Percentiles rank a stretch among this genome's conserved stretches.
phyloP scores from a whole-genome alignment of 23 tunicate genomes.

The Ciona savignyi region DNA sequence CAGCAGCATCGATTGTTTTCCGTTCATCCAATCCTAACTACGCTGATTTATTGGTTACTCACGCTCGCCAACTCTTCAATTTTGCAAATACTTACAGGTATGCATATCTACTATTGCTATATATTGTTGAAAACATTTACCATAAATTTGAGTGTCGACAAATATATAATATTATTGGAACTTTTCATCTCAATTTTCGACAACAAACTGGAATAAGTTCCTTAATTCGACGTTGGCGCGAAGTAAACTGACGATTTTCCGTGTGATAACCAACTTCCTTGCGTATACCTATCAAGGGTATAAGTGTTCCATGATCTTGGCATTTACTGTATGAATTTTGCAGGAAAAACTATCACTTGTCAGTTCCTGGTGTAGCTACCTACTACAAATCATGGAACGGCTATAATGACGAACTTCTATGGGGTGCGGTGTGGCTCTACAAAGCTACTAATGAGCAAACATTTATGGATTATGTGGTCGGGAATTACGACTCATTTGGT shows the following conservation, averaged over 20 bases:
- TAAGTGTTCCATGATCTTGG: neutral
- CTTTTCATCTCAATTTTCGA: too few species aligned
- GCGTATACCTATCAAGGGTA: neutral
- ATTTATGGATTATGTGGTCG: constrained; percentile 10
- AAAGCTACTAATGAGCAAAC: constrained; percentile 4
- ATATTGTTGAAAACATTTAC: too few species aligned
- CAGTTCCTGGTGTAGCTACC: constrained; percentile 21
- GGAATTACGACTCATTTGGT: constrained; percentile 23
- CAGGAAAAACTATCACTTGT: constrained; percentile 42
- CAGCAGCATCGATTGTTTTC: constrained; percentile 74
- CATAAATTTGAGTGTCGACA: too few species aligned
- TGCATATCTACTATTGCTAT: neutral
- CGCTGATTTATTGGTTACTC: constrained; percentile 21
- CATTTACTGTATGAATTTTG: neutral
- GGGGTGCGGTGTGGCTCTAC: constrained; percentile 64
- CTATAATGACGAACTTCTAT: constrained; percentile 66
- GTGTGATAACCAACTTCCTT: too few species aligned
- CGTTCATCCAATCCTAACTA: neutral
- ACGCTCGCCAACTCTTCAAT: constrained; percentile 51
- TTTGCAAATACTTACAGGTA: constrained; percentile 52
- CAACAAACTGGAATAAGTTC: too few species aligned
- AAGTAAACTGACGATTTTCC: too few species aligned
- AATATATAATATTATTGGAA: too few species aligned
- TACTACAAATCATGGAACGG: constrained; percentile 79
- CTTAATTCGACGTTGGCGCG: too few species aligned